These are phyloP conservation scores for Eupeodes luniger DNA, from an alignment of 2,888 invertebrate species.

Conservation along the genomic window DNA sequence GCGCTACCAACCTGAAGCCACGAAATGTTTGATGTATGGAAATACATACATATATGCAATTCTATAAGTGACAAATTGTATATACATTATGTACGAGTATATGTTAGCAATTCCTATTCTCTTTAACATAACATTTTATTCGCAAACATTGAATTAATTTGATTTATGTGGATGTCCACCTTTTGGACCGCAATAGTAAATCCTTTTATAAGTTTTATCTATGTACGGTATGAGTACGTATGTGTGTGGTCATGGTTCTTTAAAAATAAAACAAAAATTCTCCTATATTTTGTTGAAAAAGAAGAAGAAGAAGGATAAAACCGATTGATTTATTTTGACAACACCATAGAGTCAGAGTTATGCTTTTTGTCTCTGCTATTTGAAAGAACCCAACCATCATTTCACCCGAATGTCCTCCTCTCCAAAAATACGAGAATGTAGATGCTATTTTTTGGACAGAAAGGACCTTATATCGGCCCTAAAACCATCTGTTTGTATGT, in stretches of 20 bases:
- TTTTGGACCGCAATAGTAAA: slow-evolving; percentile 63
- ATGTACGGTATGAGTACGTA: background rate
- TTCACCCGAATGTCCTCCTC: background rate
- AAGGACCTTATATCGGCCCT: slow-evolving; percentile 52
- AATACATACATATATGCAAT: background rate
- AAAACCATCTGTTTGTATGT: slow-evolving; percentile 24
- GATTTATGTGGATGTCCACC: slow-evolving; percentile 64
- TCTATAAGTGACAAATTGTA: background rate
- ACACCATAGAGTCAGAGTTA: slow-evolving; percentile 77
- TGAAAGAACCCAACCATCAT: slow-evolving; percentile 40
- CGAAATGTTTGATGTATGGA: too few relatives aligned
- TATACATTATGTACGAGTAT: background rate
- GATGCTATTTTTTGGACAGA: slow-evolving; percentile 17
- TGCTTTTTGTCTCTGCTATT: slow-evolving; percentile 64
- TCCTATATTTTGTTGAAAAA: background rate
- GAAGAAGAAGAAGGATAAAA: slow-evolving; percentile 80
- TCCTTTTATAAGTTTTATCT: slow-evolving; percentile 55
- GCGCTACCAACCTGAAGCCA: too few relatives aligned
- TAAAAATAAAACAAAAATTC: slow-evolving; percentile 65
- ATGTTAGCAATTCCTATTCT: background rate
- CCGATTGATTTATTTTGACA: slow-evolving; percentile 84
- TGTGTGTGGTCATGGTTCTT: slow-evolving; percentile 27
- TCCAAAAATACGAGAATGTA: background rate
- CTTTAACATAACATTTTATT: background rate
- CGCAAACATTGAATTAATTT: slow-evolving; percentile 42